Evolutionary conservation across 2,888 invertebrate species (phyloP).

Genomic region (Cheilosia grossa): DNA sequence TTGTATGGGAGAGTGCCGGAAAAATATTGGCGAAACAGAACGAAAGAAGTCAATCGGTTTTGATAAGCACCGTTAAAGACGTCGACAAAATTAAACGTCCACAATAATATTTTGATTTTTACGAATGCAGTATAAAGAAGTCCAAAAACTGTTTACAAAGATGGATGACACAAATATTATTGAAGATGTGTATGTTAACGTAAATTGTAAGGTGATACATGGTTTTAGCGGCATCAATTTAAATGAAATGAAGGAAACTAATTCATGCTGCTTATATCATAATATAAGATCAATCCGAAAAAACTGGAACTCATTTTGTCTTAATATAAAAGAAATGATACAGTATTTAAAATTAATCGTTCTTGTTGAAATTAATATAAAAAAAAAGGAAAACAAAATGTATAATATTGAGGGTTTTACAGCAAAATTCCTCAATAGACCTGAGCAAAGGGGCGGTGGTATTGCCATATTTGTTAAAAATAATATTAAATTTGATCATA

Average conservation of each 20-base stretch:
- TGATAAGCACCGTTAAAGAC: conserved; percentile 8
- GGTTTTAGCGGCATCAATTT: conserved; percentile 38
- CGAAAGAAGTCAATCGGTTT: conserved; percentile 6
- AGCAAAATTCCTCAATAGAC: conserved; percentile 12
- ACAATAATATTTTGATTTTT: conserved; percentile 3
- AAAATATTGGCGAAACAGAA: conserved; percentile 21
- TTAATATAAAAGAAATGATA: conserved; percentile 2
- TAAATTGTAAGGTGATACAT: conserved; percentile 37
- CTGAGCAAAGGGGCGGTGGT: conserved; percentile 5
- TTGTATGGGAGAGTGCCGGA: conserved; percentile 39
- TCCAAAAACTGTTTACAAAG: conserved; percentile 3
- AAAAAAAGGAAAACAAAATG: conserved; percentile 20
- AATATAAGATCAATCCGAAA: conserved; percentile 20
- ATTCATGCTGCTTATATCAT: conserved; percentile 1
- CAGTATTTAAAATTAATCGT: conserved; percentile 6
- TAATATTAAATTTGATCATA: not conserved
- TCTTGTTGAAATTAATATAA: conserved; percentile 28
- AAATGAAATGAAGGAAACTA: conserved; percentile 20
- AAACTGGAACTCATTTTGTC: conserved; percentile 8
- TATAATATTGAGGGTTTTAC: conserved; percentile 13
- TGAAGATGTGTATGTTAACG: conserved; percentile 4
- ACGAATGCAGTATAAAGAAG: not conserved
- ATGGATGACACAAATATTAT: conserved; percentile 4
- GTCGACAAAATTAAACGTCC: conserved; percentile 11
- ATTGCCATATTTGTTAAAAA: conserved; percentile 7